These are phyloP conservation scores for Gambusia holbrooki DNA, from an alignment of 2,113 vertebrate genomes.

Conservation along the genomic window DNA sequence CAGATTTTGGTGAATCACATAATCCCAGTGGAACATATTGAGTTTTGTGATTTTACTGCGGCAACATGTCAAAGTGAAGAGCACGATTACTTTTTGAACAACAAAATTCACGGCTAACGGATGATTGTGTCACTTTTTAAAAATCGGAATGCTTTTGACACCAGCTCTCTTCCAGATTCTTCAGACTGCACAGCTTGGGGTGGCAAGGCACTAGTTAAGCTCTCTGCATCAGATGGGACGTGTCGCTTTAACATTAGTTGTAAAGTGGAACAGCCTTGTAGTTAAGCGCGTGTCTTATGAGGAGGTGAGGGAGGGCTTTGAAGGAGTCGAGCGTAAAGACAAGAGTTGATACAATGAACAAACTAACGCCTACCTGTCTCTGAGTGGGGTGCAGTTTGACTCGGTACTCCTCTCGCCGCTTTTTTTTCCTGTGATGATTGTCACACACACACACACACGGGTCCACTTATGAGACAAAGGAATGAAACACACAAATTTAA, in stretches of 20 bases:
- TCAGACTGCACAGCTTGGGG: constrained; percentile 1
- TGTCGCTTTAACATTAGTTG: constrained; percentile 16
- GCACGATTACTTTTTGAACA: too few species aligned
- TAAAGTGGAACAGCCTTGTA: constrained; percentile 32
- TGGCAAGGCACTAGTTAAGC: constrained; percentile 1
- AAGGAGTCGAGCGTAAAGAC: constrained; percentile 53
- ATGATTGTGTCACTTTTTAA: too few species aligned
- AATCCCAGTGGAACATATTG: too few species aligned
- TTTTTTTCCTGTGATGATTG: constrained; percentile 66
- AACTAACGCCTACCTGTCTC: constrained; percentile 73
- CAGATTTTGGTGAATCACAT: too few species aligned
- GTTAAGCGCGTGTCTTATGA: constrained; percentile 49
- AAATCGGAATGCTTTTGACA: not conserved
- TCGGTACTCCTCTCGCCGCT: constrained; percentile 66
- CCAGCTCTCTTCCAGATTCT: not conserved
- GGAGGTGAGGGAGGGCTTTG: constrained; percentile 44
- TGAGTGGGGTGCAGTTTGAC: constrained; percentile 72
- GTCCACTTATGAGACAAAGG: not conserved
- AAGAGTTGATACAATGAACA: constrained; percentile 50
- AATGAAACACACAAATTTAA: not conserved
- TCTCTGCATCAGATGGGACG: constrained; percentile 5
- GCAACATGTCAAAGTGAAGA: too few species aligned
- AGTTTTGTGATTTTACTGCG: too few species aligned
- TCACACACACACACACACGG: constrained; percentile 9
- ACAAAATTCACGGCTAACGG: too few species aligned